Evolutionary conservation across 2,797 vertebrate genomes (phyloP).

Genomic region (Hippopotamyrus pictus): DNA sequence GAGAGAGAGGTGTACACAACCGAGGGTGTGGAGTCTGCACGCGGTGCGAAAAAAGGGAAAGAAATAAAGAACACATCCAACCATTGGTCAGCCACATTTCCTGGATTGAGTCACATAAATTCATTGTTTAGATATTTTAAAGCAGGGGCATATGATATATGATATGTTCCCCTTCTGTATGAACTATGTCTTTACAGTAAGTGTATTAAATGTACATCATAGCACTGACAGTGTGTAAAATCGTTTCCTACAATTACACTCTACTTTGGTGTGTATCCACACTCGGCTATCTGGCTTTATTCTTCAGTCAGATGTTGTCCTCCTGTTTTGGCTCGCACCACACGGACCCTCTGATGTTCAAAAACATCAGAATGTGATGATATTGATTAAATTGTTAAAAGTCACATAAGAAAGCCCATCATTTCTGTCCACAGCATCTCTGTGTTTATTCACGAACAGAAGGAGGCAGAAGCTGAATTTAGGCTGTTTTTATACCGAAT

Average conservation of each 20-base stretch:
- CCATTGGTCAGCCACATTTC: neutral
- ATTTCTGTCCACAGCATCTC: neutral
- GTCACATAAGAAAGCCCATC: neutral
- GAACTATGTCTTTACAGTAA: neutral
- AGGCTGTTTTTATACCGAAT: neutral
- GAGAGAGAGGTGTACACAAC: neutral
- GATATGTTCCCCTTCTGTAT: neutral
- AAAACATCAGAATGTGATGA: neutral
- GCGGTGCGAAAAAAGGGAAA: neutral
- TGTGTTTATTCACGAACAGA: neutral
- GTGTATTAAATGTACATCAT: neutral
- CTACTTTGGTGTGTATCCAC: neutral
- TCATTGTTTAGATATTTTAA: neutral
- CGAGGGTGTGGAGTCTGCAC: neutral
- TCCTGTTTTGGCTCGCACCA: neutral
- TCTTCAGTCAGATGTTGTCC: neutral
- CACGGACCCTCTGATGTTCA: neutral
- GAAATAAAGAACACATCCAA: neutral
- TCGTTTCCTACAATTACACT: neutral
- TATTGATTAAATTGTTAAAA: neutral
- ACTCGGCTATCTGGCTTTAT: neutral
- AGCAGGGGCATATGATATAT: neutral
- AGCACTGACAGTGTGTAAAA: neutral
- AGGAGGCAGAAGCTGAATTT: neutral
- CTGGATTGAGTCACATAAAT: neutral